Evolutionary conservation across 2,113 vertebrate species (phyloP), one percentile per base, ranked within the genome.

Genomic region (Danionella cerebrum): DNA sequence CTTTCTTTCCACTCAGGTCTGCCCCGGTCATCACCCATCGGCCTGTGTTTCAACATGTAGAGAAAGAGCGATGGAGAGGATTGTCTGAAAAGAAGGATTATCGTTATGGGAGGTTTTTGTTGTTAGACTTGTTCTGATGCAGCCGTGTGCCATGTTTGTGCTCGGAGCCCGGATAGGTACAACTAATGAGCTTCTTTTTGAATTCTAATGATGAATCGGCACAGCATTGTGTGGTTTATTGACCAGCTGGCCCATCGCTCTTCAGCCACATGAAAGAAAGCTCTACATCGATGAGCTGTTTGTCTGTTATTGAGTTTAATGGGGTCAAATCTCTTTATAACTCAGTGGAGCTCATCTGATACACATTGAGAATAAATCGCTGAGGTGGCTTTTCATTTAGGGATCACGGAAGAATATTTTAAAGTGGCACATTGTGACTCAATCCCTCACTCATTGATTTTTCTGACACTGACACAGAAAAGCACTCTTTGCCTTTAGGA

Each of bases 1-100:
- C 68, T 57, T 68, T 70, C 66, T 70, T 35, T 45, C 65, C 19
- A 65, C 55, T 52, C 42, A 13, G 55, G 45, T 60, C 39, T 73
- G 64, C 65, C 71, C 71, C 41, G 57, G 67, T 64, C 69, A 45
- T 75, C 58, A 22, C 67, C 70, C 67, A 3, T 63, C 27, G 45
- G 27, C 10, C 45, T 16, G 39, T 25, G 35, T 48, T 51, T 64
- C 55, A 77, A 83, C 75, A 80, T 50, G 67, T 21, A 18, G 58
- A 69, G 44, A 47, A 31, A 45, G 41, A 33, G 41, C 19, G 29
- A 54, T 36, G 24, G 21, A 53, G 35, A 19, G 65, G 29, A 29
- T 12, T 21, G 18, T 24, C 18, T 82, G 76, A 83, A 83, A 76
- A 73, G 81, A 73, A 48, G 82, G 57, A 85, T 87, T 80, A 86